Evolutionary conservation across 1,140 invertebrate genomes (phyloP).

Genomic region (Hestina assimilis): DNA sequence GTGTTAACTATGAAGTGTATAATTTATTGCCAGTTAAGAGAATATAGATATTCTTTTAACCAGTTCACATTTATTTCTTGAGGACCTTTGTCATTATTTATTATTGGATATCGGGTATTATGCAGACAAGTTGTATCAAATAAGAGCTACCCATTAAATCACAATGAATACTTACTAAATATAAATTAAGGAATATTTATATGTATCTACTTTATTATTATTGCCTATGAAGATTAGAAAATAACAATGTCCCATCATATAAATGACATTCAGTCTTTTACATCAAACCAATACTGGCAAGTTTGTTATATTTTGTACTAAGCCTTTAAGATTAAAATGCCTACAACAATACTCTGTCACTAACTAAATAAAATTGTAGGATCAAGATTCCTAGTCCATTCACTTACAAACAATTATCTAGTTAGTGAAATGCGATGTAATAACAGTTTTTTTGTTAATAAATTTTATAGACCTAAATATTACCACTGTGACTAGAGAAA

Average conservation of each 20-base stretch:
- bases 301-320: slow-evolving; percentile 77
- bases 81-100: background rate
- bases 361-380: slow-evolving; percentile 47
- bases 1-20: slow-evolving; percentile 39
- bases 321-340: slow-evolving; percentile 61
- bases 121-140: no score
- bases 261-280: slow-evolving; percentile 77
- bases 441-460: slow-evolving; percentile 38
- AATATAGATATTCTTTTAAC: no score
- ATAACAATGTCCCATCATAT: slow-evolving; percentile 60
- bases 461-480: slow-evolving; percentile 52
- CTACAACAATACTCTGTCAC: slow-evolving; percentile 60
- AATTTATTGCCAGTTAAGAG: slow-evolving; percentile 42
- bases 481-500: slow-evolving; percentile 77
- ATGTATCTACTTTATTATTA: slow-evolving; percentile 18
- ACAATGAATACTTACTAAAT: slow-evolving; percentile 25
- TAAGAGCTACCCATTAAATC: slow-evolving; percentile 27
- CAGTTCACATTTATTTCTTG: no score
- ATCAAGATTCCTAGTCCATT: no score
- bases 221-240: slow-evolving; percentile 45
- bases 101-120: background rate
- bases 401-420: no score
- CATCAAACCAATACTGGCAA: slow-evolving; percentile 78
- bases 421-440: slow-evolving; percentile 59
- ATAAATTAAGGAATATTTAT: slow-evolving; percentile 26